Percentiles rank a stretch among this genome's conserved stretches.
Conservation (phyloP, 2,113 vertebrate genomes). For the Petromus typicus region DNA sequence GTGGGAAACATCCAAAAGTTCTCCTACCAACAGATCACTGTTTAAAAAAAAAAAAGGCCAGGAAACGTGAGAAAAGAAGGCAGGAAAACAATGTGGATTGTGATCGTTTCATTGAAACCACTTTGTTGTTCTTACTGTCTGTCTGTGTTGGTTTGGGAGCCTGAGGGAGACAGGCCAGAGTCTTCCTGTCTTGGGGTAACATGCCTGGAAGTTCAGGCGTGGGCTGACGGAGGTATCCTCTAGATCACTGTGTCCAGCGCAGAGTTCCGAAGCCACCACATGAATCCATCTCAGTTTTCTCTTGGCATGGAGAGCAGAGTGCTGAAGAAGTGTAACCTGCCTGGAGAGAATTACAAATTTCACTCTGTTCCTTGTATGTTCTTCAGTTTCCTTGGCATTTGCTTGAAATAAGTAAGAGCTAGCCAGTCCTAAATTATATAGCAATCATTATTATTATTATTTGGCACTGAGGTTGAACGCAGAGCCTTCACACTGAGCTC, state of each 20-base stretch:
- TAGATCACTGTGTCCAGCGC: neutral
- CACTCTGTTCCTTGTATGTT: neutral
- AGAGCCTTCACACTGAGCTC: neutral
- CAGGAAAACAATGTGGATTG: neutral
- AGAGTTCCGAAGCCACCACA: neutral
- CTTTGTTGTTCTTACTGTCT: neutral
- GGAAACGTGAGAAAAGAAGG: neutral
- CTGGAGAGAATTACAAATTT: neutral
- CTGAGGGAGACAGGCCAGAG: neutral
- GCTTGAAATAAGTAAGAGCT: neutral
- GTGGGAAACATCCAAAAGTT: constrained; percentile 49
- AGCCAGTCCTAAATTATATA: neutral
- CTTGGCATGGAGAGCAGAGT: neutral
- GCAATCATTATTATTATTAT: neutral
- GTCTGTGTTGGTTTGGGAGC: neutral
- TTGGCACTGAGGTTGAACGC: neutral
- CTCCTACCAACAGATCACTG: neutral
- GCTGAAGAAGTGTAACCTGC: neutral
- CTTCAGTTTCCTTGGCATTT: neutral
- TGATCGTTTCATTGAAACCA: neutral
- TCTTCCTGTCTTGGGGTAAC: neutral
- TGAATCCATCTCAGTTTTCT: neutral
- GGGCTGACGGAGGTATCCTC: neutral
- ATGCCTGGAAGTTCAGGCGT: neutral
- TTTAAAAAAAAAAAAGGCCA: neutral